Percentiles rank a stretch among this genome's conserved stretches.
Evolutionary conservation across 2,797 vertebrate genomes (phyloP).

Genomic region (Pristis pectinata): DNA sequence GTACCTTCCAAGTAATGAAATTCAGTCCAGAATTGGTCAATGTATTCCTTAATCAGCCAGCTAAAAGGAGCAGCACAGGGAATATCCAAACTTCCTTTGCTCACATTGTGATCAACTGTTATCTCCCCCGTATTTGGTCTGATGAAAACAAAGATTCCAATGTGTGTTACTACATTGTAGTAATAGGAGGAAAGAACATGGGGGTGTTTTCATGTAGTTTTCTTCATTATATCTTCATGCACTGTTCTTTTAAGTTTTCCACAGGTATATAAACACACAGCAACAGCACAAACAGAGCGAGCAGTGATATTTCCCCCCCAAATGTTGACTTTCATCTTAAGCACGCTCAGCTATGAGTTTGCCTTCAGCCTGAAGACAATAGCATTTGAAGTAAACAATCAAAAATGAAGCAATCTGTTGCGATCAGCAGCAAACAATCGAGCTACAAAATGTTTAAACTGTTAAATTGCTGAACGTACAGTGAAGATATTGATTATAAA

Average conservation of each 20-base stretch:
- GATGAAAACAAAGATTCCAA: not conserved
- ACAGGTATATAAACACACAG: not conserved
- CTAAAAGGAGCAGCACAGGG: slow-evolving; percentile 57
- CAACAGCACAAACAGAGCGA: not conserved
- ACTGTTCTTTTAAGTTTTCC: not conserved
- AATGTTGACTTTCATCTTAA: too few relatives aligned
- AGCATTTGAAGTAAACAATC: not conserved
- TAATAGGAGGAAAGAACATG: not conserved
- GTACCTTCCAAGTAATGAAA: slow-evolving; percentile 59
- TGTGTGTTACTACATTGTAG: not conserved
- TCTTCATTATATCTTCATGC: not conserved
- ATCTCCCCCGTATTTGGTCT: slow-evolving; percentile 56
- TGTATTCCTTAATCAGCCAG: slow-evolving; percentile 54
- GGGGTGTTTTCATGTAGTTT: not conserved
- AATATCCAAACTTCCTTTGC: slow-evolving; percentile 46
- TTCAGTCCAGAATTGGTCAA: slow-evolving; percentile 61
- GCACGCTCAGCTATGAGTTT: not conserved
- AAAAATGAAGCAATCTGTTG: not conserved
- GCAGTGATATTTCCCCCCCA: too few relatives aligned
- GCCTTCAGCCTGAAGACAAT: not conserved
- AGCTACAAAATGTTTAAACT: not conserved
- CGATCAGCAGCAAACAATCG: not conserved
- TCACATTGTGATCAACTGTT: slow-evolving; percentile 50
- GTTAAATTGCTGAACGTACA: not conserved
- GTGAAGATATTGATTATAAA: not conserved